Percentiles rank a stretch among this genome's conserved stretches.
phyloP scores from a whole-genome alignment of 2,797 vertebrate species.

The Tokudaia muenninki region DNA sequence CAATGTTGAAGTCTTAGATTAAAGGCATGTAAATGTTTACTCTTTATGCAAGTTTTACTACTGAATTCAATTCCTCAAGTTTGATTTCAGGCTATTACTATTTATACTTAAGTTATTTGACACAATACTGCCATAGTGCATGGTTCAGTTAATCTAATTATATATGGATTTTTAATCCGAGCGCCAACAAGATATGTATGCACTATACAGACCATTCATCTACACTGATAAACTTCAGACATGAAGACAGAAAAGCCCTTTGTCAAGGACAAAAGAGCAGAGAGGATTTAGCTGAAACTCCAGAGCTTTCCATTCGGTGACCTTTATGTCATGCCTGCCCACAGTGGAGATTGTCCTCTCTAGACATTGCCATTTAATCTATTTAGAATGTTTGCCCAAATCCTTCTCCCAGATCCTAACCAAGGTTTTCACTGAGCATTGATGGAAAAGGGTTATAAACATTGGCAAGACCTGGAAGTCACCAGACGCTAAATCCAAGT shows the following conservation, averaged over 20 bases:
- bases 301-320: background rate
- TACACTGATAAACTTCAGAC: background rate
- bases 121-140: background rate
- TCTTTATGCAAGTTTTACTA: constrained; percentile 5
- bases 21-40: constrained; percentile 15
- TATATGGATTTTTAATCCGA: constrained; percentile 10
- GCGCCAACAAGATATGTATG: background rate
- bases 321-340: background rate
- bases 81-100: constrained; percentile 37
- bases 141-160: constrained; percentile 51
- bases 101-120: background rate
- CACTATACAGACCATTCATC: background rate
- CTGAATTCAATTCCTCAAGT: constrained; percentile 43
- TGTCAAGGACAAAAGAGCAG: background rate
- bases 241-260: background rate
- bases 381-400: background rate
- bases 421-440: background rate
- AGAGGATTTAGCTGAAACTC: background rate
- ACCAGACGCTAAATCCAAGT: background rate
- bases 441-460: background rate
- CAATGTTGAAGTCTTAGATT: constrained; percentile 46
- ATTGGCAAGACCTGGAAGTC: background rate
- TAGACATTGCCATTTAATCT: background rate
- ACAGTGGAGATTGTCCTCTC: background rate
- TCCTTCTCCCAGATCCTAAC: background rate